Conservation (phyloP, 1,140 invertebrate species). For the Trachymyrmex cornetzi region DNA sequence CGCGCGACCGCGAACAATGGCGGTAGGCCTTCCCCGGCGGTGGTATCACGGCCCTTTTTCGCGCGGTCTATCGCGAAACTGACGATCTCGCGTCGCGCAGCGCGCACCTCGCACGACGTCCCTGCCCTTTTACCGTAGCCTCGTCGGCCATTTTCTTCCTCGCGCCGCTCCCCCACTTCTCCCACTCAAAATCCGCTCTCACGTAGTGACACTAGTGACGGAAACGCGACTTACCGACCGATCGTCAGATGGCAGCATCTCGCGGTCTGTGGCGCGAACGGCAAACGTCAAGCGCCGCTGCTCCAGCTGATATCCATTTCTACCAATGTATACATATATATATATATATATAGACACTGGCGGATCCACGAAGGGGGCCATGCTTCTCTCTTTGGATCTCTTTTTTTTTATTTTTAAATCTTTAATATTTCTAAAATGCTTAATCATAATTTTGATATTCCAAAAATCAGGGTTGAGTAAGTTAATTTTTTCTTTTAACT, state of each 20-base stretch:
- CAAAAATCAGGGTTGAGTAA: too few relatives aligned
- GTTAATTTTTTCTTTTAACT: too few relatives aligned
- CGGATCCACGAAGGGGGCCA: too few relatives aligned
- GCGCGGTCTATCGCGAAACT: slow-evolving; percentile 76
- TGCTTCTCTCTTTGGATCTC: too few relatives aligned
- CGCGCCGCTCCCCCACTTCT: slow-evolving; percentile 80
- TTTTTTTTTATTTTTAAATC: too few relatives aligned
- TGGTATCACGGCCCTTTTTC: slow-evolving; percentile 53
- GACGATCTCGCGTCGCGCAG: slow-evolving; percentile 71
- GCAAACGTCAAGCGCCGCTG: background rate
- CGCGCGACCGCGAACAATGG: slow-evolving; percentile 64
- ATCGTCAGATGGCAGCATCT: slow-evolving; percentile 52
- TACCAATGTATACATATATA: too few relatives aligned
- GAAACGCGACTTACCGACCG: background rate
- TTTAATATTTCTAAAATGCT: too few relatives aligned
- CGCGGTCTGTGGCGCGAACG: background rate
- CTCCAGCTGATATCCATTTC: background rate
- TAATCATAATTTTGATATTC: too few relatives aligned
- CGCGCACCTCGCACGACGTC: slow-evolving; percentile 82
- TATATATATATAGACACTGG: too few relatives aligned
- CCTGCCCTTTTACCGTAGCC: slow-evolving; percentile 86
- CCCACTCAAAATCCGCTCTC: slow-evolving; percentile 33
- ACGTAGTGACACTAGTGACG: slow-evolving; percentile 8
- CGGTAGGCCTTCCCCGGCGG: slow-evolving; percentile 46
- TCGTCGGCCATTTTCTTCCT: slow-evolving; percentile 86